Conservation (phyloP, 2,888 invertebrate species). For the Megastigmus dorsalis region DNA sequence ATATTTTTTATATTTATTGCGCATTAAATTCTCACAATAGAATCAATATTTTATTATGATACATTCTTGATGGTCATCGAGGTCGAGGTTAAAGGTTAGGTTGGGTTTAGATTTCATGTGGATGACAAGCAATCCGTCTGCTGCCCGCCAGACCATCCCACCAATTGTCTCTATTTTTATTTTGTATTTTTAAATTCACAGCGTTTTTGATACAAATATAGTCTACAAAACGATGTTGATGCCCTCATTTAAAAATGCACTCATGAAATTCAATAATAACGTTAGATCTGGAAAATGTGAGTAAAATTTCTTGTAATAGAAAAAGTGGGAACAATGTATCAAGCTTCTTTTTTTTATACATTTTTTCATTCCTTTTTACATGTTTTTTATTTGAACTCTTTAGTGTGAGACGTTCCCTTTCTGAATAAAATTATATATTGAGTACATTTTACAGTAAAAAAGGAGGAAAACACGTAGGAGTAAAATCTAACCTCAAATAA, state of each 20-base stretch:
- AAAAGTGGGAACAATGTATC: not conserved
- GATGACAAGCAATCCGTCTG: slow-evolving; percentile 50
- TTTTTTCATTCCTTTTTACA: not conserved
- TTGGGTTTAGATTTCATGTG: slow-evolving; percentile 26
- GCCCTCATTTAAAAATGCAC: not conserved
- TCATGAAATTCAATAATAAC: slow-evolving; percentile 1
- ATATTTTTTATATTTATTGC: too few relatives aligned
- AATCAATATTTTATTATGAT: not conserved
- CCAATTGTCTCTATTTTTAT: not conserved
- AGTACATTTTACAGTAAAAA: not conserved
- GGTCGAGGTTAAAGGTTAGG: slow-evolving; percentile 47
- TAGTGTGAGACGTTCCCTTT: too few relatives aligned
- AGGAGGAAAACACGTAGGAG: not conserved
- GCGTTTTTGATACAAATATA: slow-evolving; percentile 4
- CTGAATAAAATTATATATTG: not conserved
- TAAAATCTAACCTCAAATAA: slow-evolving; percentile 16
- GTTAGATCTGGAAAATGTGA: slow-evolving; percentile 5
- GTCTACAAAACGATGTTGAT: not conserved
- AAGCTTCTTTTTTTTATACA: not conserved
- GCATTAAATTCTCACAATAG: too few relatives aligned
- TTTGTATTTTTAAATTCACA: not conserved
- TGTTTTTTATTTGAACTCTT: not conserved
- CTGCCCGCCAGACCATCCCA: slow-evolving; percentile 23
- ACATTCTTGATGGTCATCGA: not conserved
- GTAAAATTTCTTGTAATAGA: slow-evolving; percentile 5